These are phyloP conservation scores for Synanthedon vespiformis DNA, from an alignment of 2,888 invertebrate genomes.

Conservation along the genomic window DNA sequence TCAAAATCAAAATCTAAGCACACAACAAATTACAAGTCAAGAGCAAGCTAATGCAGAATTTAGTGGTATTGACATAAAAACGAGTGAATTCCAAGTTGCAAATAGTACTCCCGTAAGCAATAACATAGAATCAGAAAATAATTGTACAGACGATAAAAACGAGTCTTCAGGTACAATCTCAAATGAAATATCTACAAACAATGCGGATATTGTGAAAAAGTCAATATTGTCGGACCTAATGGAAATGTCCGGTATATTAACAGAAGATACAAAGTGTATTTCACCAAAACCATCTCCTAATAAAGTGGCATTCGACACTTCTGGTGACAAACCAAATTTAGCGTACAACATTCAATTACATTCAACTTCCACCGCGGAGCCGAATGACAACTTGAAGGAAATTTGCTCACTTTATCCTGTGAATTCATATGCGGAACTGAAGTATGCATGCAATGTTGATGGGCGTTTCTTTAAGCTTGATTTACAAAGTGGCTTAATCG, in stretches of 20 bases:
- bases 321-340: too few relatives aligned
- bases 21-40: neutral
- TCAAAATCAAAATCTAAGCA: neutral
- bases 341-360: too few relatives aligned
- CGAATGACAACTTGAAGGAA: too few relatives aligned
- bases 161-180: too few relatives aligned
- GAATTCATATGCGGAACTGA: conserved; percentile 37
- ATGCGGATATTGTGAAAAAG: neutral
- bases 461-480: conserved; percentile 46
- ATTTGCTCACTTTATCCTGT: conserved; percentile 21
- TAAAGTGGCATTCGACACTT: neutral
- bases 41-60: neutral
- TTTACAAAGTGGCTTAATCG: conserved; percentile 28
- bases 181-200: too few relatives aligned
- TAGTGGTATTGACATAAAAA: neutral
- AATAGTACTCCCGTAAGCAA: too few relatives aligned
- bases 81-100: too few relatives aligned
- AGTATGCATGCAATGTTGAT: conserved; percentile 31
- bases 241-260: conserved; percentile 60
- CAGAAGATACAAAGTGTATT: conserved; percentile 31
- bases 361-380: too few relatives aligned
- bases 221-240: conserved; percentile 50
- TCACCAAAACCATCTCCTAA: neutral
- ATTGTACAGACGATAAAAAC: too few relatives aligned
- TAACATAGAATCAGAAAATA: too few relatives aligned